Evolutionary conservation across 2,113 vertebrate species (phyloP).

Genomic region (Trochalopteron elliotii): DNA sequence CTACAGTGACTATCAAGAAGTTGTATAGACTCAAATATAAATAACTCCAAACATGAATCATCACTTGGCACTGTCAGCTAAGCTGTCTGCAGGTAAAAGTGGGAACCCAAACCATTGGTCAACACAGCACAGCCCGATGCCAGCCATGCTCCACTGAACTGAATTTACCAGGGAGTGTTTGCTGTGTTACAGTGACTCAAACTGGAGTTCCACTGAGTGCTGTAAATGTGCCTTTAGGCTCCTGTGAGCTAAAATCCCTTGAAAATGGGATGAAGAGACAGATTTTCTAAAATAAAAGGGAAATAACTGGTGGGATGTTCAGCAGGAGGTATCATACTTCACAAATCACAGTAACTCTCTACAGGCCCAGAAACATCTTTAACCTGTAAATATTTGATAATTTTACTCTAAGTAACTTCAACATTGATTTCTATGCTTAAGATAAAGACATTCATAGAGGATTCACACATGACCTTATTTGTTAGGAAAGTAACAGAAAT

Average conservation of each 20-base stretch:
- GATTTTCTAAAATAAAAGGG: not conserved
- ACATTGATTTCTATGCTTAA: not conserved
- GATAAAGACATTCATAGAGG: not conserved
- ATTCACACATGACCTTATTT: not conserved
- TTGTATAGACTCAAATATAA: not conserved
- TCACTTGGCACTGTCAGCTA: not conserved
- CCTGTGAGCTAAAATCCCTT: not conserved
- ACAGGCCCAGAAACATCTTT: not conserved
- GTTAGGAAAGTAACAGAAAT: not conserved
- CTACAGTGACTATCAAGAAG: not conserved
- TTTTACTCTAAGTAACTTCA: not conserved
- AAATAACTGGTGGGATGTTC: not conserved
- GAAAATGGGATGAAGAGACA: not conserved
- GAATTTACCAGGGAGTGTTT: not conserved
- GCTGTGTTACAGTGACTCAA: not conserved
- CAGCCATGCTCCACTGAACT: fast-evolving
- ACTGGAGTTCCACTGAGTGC: not conserved
- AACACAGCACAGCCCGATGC: not conserved
- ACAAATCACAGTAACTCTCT: not conserved
- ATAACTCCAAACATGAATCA: not conserved
- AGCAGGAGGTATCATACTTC: not conserved
- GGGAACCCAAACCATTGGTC: not conserved
- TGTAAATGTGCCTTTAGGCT: not conserved
- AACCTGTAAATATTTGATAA: not conserved
- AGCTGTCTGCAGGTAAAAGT: not conserved